Percentiles rank a stretch among this genome's conserved stretches.
phyloP scores from a whole-genome alignment of 2,797 vertebrate species.

The Parambassis ranga region DNA sequence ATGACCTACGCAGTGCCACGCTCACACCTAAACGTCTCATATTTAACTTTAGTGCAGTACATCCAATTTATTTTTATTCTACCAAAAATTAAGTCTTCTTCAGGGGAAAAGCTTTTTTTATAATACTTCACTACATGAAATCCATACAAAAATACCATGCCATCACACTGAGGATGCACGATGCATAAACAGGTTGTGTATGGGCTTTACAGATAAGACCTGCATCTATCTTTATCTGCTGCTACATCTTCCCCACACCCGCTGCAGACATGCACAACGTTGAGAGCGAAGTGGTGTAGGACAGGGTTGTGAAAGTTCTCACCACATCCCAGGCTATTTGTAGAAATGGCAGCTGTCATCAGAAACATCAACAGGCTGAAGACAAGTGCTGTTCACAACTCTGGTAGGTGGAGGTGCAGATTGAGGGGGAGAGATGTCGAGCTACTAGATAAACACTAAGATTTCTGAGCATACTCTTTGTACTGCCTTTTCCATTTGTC shows the following conservation, averaged over 20 bases:
- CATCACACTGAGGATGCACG: neutral
- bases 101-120: too few relatives aligned
- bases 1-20: constrained; percentile 42
- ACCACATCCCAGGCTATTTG: constrained; percentile 72
- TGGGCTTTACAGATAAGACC: neutral
- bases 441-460: neutral
- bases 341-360: constrained; percentile 75
- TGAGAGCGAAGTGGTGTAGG: constrained; percentile 57
- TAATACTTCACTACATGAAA: too few relatives aligned
- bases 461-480: neutral
- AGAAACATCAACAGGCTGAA: constrained; percentile 64
- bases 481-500: constrained; percentile 4
- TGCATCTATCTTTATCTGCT: neutral
- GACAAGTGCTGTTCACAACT: constrained; percentile 69
- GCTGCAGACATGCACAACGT: constrained; percentile 37
- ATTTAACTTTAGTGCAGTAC: too few relatives aligned
- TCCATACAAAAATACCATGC: too few relatives aligned
- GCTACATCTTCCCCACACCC: constrained; percentile 33
- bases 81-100: too few relatives aligned
- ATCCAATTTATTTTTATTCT: too few relatives aligned
- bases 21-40: too few relatives aligned
- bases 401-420: constrained; percentile 65
- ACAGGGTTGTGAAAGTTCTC: constrained; percentile 72
- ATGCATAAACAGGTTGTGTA: neutral
- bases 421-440: constrained; percentile 6